Evolutionary conservation across 2,113 vertebrate genomes (phyloP).

Genomic region (Pagrus major): DNA sequence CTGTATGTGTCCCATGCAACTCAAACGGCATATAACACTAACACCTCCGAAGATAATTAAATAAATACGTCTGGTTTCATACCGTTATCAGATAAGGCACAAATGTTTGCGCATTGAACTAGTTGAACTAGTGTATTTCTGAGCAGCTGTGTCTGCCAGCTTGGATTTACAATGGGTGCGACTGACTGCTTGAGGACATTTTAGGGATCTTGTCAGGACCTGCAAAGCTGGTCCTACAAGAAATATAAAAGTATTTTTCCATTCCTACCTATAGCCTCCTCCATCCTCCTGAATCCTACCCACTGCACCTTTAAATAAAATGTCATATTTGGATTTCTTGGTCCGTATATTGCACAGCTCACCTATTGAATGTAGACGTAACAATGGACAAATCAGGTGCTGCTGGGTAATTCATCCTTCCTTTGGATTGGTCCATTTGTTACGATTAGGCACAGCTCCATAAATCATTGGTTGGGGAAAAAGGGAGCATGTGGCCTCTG

Average conservation of each 20-base stretch:
- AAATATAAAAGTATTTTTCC: neutral
- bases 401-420: constrained; percentile 28
- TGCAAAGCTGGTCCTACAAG: neutral
- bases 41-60: neutral
- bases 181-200: neutral
- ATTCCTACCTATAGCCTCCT: too few species aligned
- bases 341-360: neutral
- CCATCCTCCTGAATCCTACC: too few species aligned
- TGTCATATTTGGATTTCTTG: neutral
- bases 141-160: neutral
- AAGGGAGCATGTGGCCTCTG: constrained; percentile 38
- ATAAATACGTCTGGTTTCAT: neutral
- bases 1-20: neutral
- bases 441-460: constrained; percentile 49
- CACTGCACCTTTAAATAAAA: neutral
- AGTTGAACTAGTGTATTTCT: neutral
- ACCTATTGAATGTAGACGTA: constrained; percentile 25
- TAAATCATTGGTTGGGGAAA: constrained; percentile 58
- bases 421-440: constrained; percentile 61
- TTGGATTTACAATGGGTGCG: neutral
- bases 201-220: neutral
- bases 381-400: constrained; percentile 24
- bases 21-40: neutral
- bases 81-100: too few species aligned
- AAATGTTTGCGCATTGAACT: neutral